Conservation (phyloP, 2,797 vertebrate species). For the Ceryle rudis region DNA sequence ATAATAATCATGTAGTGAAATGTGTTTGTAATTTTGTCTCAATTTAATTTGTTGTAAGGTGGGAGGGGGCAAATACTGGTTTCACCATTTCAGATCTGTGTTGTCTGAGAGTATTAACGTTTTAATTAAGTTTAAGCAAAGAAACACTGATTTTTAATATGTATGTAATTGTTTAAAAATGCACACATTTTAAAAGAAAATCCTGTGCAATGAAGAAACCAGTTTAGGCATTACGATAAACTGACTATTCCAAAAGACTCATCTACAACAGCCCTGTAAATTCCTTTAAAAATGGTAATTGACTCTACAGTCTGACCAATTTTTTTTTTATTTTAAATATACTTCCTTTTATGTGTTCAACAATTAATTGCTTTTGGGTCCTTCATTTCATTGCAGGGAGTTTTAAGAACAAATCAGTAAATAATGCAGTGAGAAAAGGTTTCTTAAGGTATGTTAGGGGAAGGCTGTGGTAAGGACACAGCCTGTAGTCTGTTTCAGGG, state of each 20-base stretch:
- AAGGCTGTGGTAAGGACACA: constrained; percentile 36
- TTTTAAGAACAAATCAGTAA: constrained; percentile 52
- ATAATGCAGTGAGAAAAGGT: constrained; percentile 47
- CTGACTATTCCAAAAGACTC: constrained; percentile 85
- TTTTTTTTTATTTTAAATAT: constrained; percentile 90
- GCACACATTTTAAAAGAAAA: constrained; percentile 89
- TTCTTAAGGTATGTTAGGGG: constrained; percentile 42
- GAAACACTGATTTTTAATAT: constrained; percentile 91
- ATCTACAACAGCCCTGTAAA: constrained; percentile 93
- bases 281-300: constrained; percentile 90
- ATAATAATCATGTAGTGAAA: constrained; percentile 94
- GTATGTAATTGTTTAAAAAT: constrained; percentile 96
- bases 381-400: constrained; percentile 80
- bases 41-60: constrained; percentile 90
- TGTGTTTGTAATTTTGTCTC: constrained; percentile 96
- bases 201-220: constrained; percentile 86
- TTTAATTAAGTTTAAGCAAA: constrained; percentile 87
- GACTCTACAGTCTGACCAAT: constrained; percentile 93
- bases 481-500: neutral
- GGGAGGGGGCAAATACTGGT: constrained; percentile 85
- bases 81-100: constrained; percentile 92
- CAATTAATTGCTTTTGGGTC: constrained; percentile 84
- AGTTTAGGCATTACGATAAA: constrained; percentile 87
- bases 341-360: constrained; percentile 99
- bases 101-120: constrained; percentile 95